Evolutionary conservation across 1,140 invertebrate genomes (phyloP).

Genomic region (Kradibia gibbosae): DNA sequence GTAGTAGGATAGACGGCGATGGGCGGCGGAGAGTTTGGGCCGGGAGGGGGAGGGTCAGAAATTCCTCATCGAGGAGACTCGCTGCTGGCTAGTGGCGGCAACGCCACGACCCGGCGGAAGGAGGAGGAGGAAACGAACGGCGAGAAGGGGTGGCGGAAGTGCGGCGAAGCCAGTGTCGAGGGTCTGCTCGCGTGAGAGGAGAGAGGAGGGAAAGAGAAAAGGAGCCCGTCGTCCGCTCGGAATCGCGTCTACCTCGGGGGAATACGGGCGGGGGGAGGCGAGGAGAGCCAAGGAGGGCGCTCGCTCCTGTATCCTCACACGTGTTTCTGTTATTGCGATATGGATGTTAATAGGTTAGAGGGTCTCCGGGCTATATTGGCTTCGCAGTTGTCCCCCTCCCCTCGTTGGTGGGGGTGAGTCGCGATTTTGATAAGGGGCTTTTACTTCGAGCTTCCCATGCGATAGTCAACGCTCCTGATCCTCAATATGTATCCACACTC

Average conservation of each 20-base stretch:
- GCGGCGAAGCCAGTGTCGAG: slow-evolving; percentile 16
- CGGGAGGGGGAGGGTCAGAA: too few species aligned
- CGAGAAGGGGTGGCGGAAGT: not conserved
- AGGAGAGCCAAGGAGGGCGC: not conserved
- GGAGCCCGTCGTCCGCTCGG: not conserved
- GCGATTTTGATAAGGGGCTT: slow-evolving; percentile 69
- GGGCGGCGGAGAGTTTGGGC: too few species aligned
- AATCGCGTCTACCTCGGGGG: not conserved
- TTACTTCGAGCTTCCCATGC: slow-evolving; percentile 55
- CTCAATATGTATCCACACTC: too few species aligned
- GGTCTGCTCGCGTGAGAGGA: not conserved
- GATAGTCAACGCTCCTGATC: too few species aligned
- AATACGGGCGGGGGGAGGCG: slow-evolving; percentile 45
- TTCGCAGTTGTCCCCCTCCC: not conserved
- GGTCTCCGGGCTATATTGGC: slow-evolving; percentile 65
- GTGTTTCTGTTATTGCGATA: slow-evolving; percentile 68
- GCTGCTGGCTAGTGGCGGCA: slow-evolving; percentile 19
- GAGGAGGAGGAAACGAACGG: not conserved
- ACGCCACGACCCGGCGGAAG: not conserved
- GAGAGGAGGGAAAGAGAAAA: not conserved
- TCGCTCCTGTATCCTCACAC: slow-evolving; percentile 53
- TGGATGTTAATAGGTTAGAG: slow-evolving; percentile 71
- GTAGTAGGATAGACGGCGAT: too few species aligned
- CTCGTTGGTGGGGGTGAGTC: slow-evolving; percentile 60
- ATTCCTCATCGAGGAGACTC: not conserved